phyloP scores from a whole-genome alignment of 2,888 invertebrate genomes.

The Hipparchia semele region DNA sequence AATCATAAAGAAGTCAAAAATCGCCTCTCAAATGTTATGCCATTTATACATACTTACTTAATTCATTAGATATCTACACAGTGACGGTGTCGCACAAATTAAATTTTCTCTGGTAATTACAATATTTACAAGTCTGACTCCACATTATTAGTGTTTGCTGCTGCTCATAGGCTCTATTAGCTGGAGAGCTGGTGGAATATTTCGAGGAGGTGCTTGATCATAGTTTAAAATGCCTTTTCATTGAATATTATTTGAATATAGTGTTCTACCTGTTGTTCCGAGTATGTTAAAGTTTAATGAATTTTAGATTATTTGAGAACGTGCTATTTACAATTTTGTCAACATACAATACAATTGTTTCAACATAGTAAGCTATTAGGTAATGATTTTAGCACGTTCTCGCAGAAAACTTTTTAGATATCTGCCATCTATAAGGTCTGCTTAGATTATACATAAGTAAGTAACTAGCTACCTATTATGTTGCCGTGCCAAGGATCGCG shows the following conservation, averaged over 20 bases:
- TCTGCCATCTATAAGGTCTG: too few relatives aligned
- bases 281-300: too few relatives aligned
- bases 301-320: too few relatives aligned
- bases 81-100: constrained; percentile 41
- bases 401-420: too few relatives aligned
- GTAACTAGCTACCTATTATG: too few relatives aligned
- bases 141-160: constrained; percentile 43
- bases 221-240: not conserved
- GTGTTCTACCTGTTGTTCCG: too few relatives aligned
- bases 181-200: not conserved
- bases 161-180: constrained; percentile 44
- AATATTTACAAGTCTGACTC: constrained; percentile 40
- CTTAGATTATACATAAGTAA: too few relatives aligned
- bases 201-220: not conserved
- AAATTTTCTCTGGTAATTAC: constrained; percentile 24
- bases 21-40: not conserved
- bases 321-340: too few relatives aligned
- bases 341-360: too few relatives aligned
- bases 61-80: not conserved
- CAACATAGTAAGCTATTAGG: too few relatives aligned
- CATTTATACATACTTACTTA: not conserved
- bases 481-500: too few relatives aligned
- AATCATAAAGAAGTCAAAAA: not conserved
- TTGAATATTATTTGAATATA: not conserved
- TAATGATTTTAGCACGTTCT: too few relatives aligned